These are phyloP conservation scores for Patella ulyssiponensis DNA, from an alignment of 2,888 invertebrate species.

Conservation along the genomic window DNA sequence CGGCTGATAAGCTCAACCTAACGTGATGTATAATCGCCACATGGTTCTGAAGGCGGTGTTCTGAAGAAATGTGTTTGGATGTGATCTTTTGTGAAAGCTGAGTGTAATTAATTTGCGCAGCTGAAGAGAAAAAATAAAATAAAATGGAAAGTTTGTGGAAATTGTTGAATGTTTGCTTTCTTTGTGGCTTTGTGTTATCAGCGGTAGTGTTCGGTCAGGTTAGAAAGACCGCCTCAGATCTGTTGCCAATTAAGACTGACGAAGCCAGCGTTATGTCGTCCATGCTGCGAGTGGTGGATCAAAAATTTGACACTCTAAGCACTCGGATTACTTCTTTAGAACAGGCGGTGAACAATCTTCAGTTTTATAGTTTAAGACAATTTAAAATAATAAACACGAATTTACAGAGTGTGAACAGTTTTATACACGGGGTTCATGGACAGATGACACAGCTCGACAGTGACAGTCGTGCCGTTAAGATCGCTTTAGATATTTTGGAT, in stretches of 20 bases:
- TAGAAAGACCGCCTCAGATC: neutral
- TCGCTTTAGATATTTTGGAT: conserved; percentile 41
- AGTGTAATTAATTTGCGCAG: too few species aligned
- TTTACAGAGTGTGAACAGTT: conserved; percentile 47
- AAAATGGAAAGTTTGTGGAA: too few species aligned
- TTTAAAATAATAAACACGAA: conserved; percentile 56
- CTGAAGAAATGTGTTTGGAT: neutral
- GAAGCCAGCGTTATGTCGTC: conserved; percentile 54
- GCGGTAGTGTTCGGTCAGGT: too few species aligned
- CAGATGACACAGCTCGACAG: conserved; percentile 48
- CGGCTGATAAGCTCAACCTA: too few species aligned
- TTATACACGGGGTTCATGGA: conserved; percentile 43
- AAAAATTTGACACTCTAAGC: conserved; percentile 58
- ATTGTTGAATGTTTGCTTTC: too few species aligned
- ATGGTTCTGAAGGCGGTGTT: neutral
- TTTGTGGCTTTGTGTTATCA: too few species aligned
- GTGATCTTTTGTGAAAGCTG: too few species aligned
- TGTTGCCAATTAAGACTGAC: neutral
- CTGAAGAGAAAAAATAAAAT: too few species aligned
- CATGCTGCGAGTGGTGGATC: conserved; percentile 56
- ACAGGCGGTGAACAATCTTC: conserved; percentile 54
- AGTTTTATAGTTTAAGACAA: conserved; percentile 60
- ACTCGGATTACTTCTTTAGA: conserved; percentile 53
- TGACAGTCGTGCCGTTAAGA: conserved; percentile 40
- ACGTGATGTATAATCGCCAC: too few species aligned